A percentile compares a stretch with the other conserved stretches of the same genome.
Evolutionary conservation across 2,797 vertebrate species (phyloP).

Genomic region (Vireo griseus): DNA sequence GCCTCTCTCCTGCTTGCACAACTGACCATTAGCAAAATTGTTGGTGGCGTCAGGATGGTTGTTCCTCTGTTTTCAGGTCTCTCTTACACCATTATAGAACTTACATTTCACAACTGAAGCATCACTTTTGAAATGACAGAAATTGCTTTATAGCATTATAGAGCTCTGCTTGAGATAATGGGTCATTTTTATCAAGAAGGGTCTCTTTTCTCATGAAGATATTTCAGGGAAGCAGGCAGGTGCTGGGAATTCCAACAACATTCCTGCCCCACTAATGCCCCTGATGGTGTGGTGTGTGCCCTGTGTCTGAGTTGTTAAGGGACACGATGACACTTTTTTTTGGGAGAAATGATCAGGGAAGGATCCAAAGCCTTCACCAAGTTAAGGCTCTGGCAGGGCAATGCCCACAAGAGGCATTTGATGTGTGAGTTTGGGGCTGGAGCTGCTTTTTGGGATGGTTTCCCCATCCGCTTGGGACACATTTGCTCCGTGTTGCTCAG

Average conservation of each 20-base stretch:
- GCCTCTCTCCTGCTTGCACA: slow-evolving; percentile 20
- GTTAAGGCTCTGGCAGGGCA: background rate
- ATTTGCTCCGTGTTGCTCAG: accelerated
- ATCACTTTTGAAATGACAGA: background rate
- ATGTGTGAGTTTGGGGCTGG: background rate
- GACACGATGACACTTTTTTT: background rate
- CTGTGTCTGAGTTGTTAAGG: background rate
- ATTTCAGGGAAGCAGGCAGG: background rate
- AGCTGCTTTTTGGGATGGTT: background rate
- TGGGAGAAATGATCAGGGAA: background rate
- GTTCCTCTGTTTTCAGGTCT: background rate
- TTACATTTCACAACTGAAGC: background rate
- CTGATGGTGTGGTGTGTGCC: background rate
- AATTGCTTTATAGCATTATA: background rate
- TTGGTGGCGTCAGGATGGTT: slow-evolving; percentile 4
- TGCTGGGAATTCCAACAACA: background rate
- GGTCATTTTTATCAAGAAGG: background rate
- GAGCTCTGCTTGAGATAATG: background rate
- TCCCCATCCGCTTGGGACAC: accelerated
- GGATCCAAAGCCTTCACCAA: background rate
- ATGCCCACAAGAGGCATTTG: background rate
- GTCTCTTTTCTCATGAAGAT: background rate
- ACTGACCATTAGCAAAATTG: slow-evolving; percentile 24
- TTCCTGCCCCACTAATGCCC: background rate
- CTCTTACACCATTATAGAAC: background rate